Base-by-base conservation (phyloP, 2,113 vertebrate species). In the Apteryx mantelli region DNA sequence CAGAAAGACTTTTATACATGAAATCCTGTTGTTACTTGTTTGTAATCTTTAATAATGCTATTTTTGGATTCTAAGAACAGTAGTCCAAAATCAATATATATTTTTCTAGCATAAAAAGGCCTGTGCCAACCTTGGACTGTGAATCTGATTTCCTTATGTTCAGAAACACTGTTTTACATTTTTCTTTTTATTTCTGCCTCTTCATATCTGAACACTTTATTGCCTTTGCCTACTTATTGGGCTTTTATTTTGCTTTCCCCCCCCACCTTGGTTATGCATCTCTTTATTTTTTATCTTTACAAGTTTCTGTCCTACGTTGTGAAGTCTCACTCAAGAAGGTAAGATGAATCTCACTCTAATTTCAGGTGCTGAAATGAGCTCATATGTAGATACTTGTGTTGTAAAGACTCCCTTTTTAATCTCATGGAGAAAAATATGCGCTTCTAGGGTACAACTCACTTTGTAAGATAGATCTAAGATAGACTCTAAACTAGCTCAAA, bases 21-120 rank as follows among this genome's bases (percentile, higher is more conserved):
- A 78, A 42, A 82, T 18, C 26, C 50, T 77, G 52, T 32, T 30
- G 85, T 86, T 90, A 82, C 63, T 91, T 76, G 16, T 86, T 91
- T 91, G 68, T 94, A 74, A 90, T 95, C 82, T 86, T 83, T 86
- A 89, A 81, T 91, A 74, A 91, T 8, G 5, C 52, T 93, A 86
- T 93, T 93, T 96, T 91, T 42, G 88, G 82, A 68, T 83, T 63
- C 58, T 63, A 83, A 86, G 71, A 84, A 83, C 40, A 81, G 66
- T 18, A 74, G 75, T 92, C 91, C 91, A 94, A 95, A 97, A 95
- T 96, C 93, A 96, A 95, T 96, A 95, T 25, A 50, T 78, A 36
- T 96, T 93, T 96, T 95, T 88, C 89, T 92, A 96, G 93, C 91
- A 93, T 36, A 81, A 88, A 71, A 21, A 83, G 55, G 55, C 24